Evolutionary conservation across 2,797 vertebrate genomes (phyloP), one percentile per base, ranked within the genome.

Genomic region (Spheniscus humboldti): DNA sequence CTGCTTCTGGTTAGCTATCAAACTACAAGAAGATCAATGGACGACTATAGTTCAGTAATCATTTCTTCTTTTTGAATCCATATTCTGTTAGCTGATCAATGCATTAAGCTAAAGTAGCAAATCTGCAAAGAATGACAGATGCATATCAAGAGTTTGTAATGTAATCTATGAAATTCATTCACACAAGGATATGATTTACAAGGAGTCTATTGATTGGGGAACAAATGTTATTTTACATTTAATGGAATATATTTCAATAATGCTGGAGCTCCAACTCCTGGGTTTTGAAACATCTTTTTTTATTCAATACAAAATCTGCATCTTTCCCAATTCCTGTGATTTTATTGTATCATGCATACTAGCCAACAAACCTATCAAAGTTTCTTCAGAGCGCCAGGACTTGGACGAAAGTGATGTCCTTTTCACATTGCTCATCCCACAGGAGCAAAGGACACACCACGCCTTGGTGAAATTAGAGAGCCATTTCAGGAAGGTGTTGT

Each of bases 151-250:
- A 86, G 74, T 85, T 93, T 67, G 43, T 78, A 92, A 87, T 83
- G 68, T 60, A 88, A 94, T 93, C 84, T 93, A 76, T 39, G 30
- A 92, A 93, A 87, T 57, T 93, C 59, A 73, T 89, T 95, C 84
- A 77, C 71, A 94, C 56, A 28, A 45, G 63, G 63, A 74, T 93
- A 67, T 89, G 88, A 89, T 92, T 96, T 94, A 93, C 10, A 16
- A 89, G 39, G n/a, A 92, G 63, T 37, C 16, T 87, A 91, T 92
- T 93, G 71, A 89, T 74, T 93, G 75, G 28, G 33, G 72, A 92
- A 92, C 60, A 95, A 95, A 87, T 79, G 67, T 76, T 93, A 73
- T 82, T 94, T 94, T 95, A 37, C 74, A 76, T 94, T 94, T 85
- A 92, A 92, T 59, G 91, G 59, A 91, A 76, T 71, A 47, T 27